Evolutionary conservation across 2,113 vertebrate genomes (phyloP), one percentile per base, ranked within the genome.

Genomic region (Grammomys dolichurus): DNA sequence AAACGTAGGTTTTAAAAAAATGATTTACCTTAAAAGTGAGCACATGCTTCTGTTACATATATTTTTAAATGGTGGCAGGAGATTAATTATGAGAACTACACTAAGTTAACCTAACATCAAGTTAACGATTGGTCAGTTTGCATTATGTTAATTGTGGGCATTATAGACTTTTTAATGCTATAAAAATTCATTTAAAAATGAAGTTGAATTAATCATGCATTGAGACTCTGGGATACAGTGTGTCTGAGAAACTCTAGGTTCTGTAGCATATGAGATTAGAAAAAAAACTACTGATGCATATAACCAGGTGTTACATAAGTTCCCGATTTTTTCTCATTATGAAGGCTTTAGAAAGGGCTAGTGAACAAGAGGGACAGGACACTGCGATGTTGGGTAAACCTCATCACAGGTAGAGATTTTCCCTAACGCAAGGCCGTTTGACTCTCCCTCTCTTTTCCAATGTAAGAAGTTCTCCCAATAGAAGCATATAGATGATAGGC

Each of bases 161-260:
- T 91, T 43, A 40, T 94, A 24, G 88, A 9, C 22, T 33, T 93
- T 93, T 93, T 54, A 36, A 81, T 67, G 48, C 40, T 63, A 48
- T 73, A 77, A 69, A 95, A 54, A n/a, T 58, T 22, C 69, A 33
- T 54, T 93, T 63, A 73, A 95, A 91, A 92, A 40, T 93, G 54
- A 91, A 40, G 40, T 40, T 9, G 48, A 92, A 72, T 89, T 51
- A 56, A 93, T 84, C 19, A 81, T 51, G 28, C 93, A 43, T 48
- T 67, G 48, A 69, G 75, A 11, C 40, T 77, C 67, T 88, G 16
- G 80, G 65, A 22, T 58, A 46, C 12, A 87, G 3, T 87, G 33
- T 85, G 33, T 89, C 26, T 95, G 73, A 93, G 94, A 95, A 95
- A 65, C n/a, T 48, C 56, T 73, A 60, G 7, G 8, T 96, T 95